Conservation (phyloP, 2,888 invertebrate species). For the Matsumyia berberina region DNA sequence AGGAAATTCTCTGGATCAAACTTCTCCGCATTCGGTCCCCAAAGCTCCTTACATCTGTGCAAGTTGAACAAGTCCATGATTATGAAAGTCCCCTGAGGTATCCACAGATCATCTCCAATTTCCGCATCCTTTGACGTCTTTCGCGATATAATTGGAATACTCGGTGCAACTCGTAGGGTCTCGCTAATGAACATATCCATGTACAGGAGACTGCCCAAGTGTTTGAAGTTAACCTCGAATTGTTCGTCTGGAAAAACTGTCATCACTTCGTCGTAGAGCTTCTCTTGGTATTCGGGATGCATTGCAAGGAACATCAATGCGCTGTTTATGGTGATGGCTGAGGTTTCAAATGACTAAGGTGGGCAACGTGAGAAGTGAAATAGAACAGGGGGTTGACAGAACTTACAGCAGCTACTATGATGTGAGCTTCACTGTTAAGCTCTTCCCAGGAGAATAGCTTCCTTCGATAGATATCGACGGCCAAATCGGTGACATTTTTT, state of each 20-base stretch:
- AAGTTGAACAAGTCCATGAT: too few species aligned
- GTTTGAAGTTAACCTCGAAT: slow-evolving; percentile 47
- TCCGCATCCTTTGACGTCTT: background rate
- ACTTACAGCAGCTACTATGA: background rate
- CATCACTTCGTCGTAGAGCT: slow-evolving; percentile 74
- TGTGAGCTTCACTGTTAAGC: too few species aligned
- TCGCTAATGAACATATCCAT: slow-evolving; percentile 78
- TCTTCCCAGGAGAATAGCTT: too few species aligned
- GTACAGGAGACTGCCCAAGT: slow-evolving; percentile 69
- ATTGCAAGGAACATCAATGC: slow-evolving; percentile 76
- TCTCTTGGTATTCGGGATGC: slow-evolving; percentile 77
- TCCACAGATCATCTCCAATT: background rate
- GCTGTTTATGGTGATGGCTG: slow-evolving; percentile 74
- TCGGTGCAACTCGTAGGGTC: slow-evolving; percentile 78
- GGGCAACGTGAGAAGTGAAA: too few species aligned
- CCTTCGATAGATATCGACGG: too few species aligned
- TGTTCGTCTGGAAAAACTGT: slow-evolving; percentile 44
- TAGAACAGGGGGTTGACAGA: slow-evolving; percentile 4
- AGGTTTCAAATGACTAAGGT: slow-evolving; percentile 78
- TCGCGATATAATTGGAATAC: slow-evolving; percentile 76
- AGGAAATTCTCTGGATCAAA: too few species aligned
- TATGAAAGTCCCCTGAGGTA: slow-evolving; percentile 52
- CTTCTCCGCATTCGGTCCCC: too few species aligned
- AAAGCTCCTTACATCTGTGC: too few species aligned
- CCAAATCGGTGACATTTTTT: too few species aligned